A percentile compares a stretch with the other conserved stretches of the same genome.
phyloP scores from a whole-genome alignment of 2,797 vertebrate species.

The Acipenser oxyrinchus region DNA sequence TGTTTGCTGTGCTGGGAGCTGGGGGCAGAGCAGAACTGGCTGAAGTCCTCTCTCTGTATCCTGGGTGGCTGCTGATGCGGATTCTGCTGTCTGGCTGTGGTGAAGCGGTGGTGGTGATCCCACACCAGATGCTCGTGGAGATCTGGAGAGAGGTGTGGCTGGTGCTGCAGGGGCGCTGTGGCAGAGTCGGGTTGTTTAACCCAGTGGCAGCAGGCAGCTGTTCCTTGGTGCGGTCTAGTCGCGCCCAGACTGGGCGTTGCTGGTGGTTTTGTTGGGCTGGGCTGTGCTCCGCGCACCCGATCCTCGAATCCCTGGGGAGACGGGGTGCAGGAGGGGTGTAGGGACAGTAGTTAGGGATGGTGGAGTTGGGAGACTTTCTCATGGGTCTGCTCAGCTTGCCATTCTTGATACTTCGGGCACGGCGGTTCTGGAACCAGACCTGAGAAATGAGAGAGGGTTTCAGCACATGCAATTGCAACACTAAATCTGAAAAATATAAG shows the following conservation, averaged over 20 bases:
- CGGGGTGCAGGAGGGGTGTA: constrained; percentile 18
- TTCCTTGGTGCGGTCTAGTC: constrained; percentile 42
- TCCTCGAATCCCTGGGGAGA: constrained; percentile 5
- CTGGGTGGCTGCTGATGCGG: background rate
- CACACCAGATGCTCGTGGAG: constrained; percentile 21
- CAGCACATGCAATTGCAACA: no score
- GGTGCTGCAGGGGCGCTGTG: constrained; percentile 32
- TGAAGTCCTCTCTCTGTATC: constrained; percentile 17
- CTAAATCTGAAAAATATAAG: background rate
- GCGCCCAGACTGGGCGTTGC: constrained; percentile 38
- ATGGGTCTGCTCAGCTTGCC: constrained; percentile 51
- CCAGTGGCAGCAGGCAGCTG: constrained; percentile 24
- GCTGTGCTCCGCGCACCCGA: background rate
- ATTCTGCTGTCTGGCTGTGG: constrained; percentile 9
- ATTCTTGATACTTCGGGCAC: constrained; percentile 77
- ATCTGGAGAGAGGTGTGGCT: constrained; percentile 22
- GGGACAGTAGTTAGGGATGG: constrained; percentile 16
- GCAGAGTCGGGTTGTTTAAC: constrained; percentile 45
- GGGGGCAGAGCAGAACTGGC: constrained; percentile 10
- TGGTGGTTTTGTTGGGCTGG: background rate
- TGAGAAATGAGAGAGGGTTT: constrained; percentile 29
- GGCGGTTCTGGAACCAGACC: constrained; percentile 92
- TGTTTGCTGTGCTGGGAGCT: no score
- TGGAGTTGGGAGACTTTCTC: constrained; percentile 21
- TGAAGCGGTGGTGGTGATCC: constrained; percentile 10